A percentile compares a stretch with the other conserved stretches of the same genome.
These are phyloP conservation scores for Cyclargus thomasi DNA, from an alignment of 1,140 invertebrate genomes.

Conservation along the genomic window DNA sequence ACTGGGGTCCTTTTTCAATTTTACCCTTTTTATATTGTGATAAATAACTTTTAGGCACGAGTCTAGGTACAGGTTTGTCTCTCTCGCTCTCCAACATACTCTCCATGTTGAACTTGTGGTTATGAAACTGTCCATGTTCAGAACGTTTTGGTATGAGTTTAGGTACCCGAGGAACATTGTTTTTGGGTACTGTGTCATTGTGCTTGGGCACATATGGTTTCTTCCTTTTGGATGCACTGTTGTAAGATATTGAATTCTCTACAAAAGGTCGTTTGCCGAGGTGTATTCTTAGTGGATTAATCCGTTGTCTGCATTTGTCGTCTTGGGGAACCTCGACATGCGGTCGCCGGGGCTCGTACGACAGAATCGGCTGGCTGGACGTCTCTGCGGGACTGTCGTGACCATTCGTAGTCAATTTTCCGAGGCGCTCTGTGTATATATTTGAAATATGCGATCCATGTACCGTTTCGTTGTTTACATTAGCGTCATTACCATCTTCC, in stretches of 20 bases:
- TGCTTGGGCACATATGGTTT: conserved; percentile 45
- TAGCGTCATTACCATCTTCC: conserved; percentile 69
- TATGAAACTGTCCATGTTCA: conserved; percentile 53
- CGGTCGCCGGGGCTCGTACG: conserved; percentile 37
- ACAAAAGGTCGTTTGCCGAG: conserved; percentile 64
- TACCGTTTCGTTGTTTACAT: conserved; percentile 61
- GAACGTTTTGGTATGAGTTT: conserved; percentile 58
- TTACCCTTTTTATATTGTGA: conserved; percentile 63
- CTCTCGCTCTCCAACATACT: conserved; percentile 45
- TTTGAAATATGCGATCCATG: conserved; percentile 45
- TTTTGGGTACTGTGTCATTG: conserved; percentile 47
- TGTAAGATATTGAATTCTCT: conserved; percentile 50
- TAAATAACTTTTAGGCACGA: conserved; percentile 67
- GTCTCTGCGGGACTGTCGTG: conserved; percentile 53
- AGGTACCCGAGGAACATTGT: conserved; percentile 44
- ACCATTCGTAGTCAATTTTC: conserved; percentile 59
- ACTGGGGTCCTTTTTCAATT: conserved; percentile 56
- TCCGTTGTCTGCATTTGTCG: conserved; percentile 55
- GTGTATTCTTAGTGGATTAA: conserved; percentile 64
- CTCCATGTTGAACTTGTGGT: conserved; percentile 45
- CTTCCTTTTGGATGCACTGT: conserved; percentile 51
- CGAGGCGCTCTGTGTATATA: conserved; percentile 48
- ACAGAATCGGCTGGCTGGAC: conserved; percentile 41
- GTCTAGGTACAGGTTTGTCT: conserved; percentile 61
- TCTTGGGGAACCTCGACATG: conserved; percentile 40